Evolutionary conservation across 2,797 vertebrate genomes (phyloP).

Genomic region (Spinibarbus caldwelli): DNA sequence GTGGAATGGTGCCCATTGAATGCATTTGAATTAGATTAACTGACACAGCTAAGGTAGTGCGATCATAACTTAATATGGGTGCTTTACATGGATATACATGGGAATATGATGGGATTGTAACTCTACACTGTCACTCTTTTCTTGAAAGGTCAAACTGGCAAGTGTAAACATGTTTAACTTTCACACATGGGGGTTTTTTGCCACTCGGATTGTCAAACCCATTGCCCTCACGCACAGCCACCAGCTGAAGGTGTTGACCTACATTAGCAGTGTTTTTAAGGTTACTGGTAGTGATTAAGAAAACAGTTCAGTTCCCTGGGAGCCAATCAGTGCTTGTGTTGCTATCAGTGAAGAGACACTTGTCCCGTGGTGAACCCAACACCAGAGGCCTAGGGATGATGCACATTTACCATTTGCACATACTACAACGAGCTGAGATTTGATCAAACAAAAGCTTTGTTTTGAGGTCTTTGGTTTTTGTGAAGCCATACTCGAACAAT

Average conservation of each 20-base stretch:
- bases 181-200: background rate
- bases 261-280: constrained; percentile 46
- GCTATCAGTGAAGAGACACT: constrained; percentile 58
- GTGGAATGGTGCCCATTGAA: background rate
- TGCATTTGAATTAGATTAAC: background rate
- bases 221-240: background rate
- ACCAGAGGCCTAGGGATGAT: background rate
- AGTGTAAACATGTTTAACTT: background rate
- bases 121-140: background rate
- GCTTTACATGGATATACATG: background rate
- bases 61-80: background rate
- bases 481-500: background rate
- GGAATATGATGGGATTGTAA: background rate
- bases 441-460: background rate
- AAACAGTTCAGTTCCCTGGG: constrained; percentile 57
- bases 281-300: constrained; percentile 33
- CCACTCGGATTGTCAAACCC: background rate
- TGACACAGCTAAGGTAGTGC: background rate
- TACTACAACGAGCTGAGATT: background rate
- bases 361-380: constrained; percentile 30
- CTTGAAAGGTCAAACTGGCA: background rate
- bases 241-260: constrained; percentile 40
- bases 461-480: background rate
- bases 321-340: constrained; percentile 69
- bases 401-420: background rate